Evolutionary conservation across 2,797 vertebrate species (phyloP).

Genomic region (Anguilla pacifica): DNA sequence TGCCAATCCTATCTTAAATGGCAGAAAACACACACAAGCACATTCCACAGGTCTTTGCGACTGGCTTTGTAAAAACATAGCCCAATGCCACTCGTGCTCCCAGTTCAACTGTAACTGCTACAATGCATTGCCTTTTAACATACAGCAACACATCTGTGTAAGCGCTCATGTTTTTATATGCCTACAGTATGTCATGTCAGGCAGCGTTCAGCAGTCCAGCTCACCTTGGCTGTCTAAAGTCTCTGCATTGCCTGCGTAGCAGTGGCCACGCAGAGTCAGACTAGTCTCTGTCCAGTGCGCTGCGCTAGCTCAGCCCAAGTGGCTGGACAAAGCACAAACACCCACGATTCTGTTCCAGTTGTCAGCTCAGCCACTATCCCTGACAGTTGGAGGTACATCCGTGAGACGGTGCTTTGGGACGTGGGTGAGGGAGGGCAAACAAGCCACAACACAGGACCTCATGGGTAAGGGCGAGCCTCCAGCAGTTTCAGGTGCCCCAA

Average conservation of each 20-base stretch:
- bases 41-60: not conserved
- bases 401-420: not conserved
- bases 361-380: not conserved
- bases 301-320: not conserved
- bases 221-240: not conserved
- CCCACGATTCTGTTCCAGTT: not conserved
- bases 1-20: not conserved
- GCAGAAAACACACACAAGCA: not conserved
- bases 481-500: conserved; percentile 39
- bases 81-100: not conserved
- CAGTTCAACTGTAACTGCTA: not conserved
- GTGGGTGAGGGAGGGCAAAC: conserved; percentile 47
- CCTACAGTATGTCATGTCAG: not conserved
- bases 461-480: conserved; percentile 56
- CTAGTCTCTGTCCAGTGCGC: not conserved
- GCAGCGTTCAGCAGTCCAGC: conserved; percentile 19
- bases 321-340: not conserved
- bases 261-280: not conserved
- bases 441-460: conserved; percentile 63
- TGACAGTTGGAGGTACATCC: not conserved
- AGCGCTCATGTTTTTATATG: not conserved
- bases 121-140: not conserved
- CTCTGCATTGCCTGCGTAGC: not conserved
- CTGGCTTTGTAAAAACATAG: not conserved
- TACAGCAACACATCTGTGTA: not conserved